Evolutionary conservation across 2,888 invertebrate genomes (phyloP).

Genomic region (Hypolimnas misippus): DNA sequence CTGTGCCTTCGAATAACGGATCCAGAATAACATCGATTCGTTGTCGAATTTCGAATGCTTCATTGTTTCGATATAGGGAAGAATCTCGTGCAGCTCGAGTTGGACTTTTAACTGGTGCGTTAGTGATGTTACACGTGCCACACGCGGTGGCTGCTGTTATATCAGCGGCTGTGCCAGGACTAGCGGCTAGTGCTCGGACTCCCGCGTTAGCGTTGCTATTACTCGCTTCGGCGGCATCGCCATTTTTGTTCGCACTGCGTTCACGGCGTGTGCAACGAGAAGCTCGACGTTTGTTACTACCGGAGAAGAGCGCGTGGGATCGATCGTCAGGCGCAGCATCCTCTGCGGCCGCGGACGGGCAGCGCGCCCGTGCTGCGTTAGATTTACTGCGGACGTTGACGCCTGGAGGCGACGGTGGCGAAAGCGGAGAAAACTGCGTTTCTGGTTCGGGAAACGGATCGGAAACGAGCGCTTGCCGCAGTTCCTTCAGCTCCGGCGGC

Average conservation of each 20-base stretch:
- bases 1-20: conserved; percentile 75
- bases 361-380: conserved; percentile 73
- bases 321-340: conserved; percentile 81
- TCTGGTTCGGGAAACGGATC: conserved; percentile 69
- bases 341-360: conserved; percentile 82
- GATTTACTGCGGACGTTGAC: conserved; percentile 74
- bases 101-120: conserved; percentile 84
- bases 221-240: conserved; percentile 87
- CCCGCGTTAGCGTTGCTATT: conserved; percentile 83
- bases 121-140: conserved; percentile 90
- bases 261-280: conserved; percentile 38
- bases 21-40: conserved; percentile 90
- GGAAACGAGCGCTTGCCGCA: conserved; percentile 82
- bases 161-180: conserved; percentile 79
- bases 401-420: conserved; percentile 72
- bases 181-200: conserved; percentile 74
- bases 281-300: conserved; percentile 66
- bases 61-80: conserved; percentile 92
- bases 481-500: conserved; percentile 86
- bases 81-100: conserved; percentile 95
- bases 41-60: conserved; percentile 92
- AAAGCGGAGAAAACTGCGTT: conserved; percentile 41
- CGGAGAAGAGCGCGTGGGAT: conserved; percentile 71
- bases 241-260: conserved; percentile 52
- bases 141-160: conserved; percentile 78